These are phyloP conservation scores for Camponotus vicinus DNA, from an alignment of 1,140 invertebrate species.

Conservation along the genomic window DNA sequence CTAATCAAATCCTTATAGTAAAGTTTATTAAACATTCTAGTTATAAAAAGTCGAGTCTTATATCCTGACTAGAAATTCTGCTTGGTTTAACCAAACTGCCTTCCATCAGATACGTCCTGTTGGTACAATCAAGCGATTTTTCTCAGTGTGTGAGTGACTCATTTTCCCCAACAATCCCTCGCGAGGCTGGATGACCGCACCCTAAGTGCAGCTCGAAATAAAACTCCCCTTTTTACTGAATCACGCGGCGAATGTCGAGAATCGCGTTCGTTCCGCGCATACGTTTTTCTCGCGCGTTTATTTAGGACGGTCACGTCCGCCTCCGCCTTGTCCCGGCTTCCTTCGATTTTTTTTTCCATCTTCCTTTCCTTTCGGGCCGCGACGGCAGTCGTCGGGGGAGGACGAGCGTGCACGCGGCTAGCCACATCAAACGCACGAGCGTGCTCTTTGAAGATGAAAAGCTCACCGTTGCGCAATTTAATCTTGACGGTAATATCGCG, in stretches of 20 bases:
- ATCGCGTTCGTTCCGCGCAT: slow-evolving; percentile 23
- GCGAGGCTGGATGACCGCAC: neutral
- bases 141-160: neutral
- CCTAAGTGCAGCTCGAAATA: slow-evolving; percentile 33
- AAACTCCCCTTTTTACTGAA: slow-evolving; percentile 24
- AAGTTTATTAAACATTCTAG: too few species aligned
- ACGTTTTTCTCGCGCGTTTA: slow-evolving; percentile 44
- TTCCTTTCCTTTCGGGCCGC: slow-evolving; percentile 25
- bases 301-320: slow-evolving; percentile 48
- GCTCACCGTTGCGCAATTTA: slow-evolving; percentile 78
- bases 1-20: too few species aligned
- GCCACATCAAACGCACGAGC: slow-evolving; percentile 79
- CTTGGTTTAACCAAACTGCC: too few species aligned
- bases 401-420: slow-evolving; percentile 57
- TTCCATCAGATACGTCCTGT: too few species aligned
- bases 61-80: too few species aligned
- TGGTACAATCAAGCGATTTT: too few species aligned
- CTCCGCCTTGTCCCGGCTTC: slow-evolving; percentile 30
- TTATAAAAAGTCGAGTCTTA: too few species aligned
- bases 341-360: slow-evolving; percentile 40
- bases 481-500: slow-evolving; percentile 74
- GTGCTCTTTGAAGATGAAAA: slow-evolving; percentile 79
- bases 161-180: neutral
- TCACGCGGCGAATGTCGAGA: slow-evolving; percentile 20
- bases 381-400: slow-evolving; percentile 59